phyloP scores from a whole-genome alignment of 2,888 invertebrate genomes.

The Alcis repandata region DNA sequence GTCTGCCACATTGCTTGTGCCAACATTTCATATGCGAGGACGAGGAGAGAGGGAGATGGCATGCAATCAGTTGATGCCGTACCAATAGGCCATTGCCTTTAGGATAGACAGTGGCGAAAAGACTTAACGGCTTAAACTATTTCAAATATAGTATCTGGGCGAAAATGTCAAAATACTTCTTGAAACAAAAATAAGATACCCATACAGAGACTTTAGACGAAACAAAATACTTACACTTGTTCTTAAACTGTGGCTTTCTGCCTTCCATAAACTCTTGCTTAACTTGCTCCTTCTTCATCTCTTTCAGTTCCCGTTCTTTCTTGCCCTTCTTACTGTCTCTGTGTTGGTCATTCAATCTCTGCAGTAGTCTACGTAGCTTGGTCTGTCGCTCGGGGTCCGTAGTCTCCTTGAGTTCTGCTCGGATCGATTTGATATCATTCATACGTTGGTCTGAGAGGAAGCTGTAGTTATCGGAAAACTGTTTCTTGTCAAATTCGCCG shows the following conservation, averaged over 20 bases:
- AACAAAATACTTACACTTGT: constrained; percentile 73
- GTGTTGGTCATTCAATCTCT: constrained; percentile 92
- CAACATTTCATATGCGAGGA: no score
- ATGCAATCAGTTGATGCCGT: no score
- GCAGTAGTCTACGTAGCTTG: constrained; percentile 90
- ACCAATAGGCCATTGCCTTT: no score
- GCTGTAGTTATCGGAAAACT: constrained; percentile 91
- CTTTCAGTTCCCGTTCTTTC: constrained; percentile 69
- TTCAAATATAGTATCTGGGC: no score
- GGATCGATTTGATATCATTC: constrained; percentile 89
- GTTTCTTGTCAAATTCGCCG: constrained; percentile 91
- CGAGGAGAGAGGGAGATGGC: no score
- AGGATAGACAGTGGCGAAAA: no score
- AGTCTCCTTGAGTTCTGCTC: constrained; percentile 87
- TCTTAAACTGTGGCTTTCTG: constrained; percentile 89
- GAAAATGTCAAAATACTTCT: no score
- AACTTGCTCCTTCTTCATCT: constrained; percentile 82
- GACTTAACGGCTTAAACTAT: no score
- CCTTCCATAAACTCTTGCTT: constrained; percentile 87
- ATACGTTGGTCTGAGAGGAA: constrained; percentile 91
- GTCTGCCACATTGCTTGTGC: no score
- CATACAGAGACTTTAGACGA: not conserved
- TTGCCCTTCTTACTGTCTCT: constrained; percentile 87
- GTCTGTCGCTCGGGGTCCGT: constrained; percentile 88
- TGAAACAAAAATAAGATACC: not conserved